Percentiles rank a stretch among this genome's conserved stretches.
Conservation (phyloP, 2,888 invertebrate species). For the Allolobophora icterica region DNA sequence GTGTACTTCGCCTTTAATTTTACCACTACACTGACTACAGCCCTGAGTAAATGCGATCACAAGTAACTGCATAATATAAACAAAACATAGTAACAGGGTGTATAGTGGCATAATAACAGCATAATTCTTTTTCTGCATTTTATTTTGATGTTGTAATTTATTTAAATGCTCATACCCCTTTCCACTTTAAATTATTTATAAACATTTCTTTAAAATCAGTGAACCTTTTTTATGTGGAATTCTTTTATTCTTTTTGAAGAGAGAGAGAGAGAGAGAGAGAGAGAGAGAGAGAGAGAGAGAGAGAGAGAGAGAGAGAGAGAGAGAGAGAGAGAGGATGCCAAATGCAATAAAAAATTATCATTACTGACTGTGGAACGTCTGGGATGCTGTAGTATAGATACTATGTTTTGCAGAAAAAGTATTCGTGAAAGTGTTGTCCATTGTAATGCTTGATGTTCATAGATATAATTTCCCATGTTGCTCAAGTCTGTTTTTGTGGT, state of each 20-base stretch:
- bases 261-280: not conserved
- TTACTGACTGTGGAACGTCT: too few species aligned
- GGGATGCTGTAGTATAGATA: too few species aligned
- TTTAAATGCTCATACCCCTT: not conserved
- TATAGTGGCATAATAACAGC: not conserved
- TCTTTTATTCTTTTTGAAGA: not conserved
- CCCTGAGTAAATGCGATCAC: not conserved
- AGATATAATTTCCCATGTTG: slow-evolving; percentile 1
- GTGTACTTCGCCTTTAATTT: too few species aligned
- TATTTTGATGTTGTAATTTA: not conserved
- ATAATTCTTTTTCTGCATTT: not conserved
- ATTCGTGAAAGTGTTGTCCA: not conserved
- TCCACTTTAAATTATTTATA: not conserved
- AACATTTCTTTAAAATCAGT: not conserved
- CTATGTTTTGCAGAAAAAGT: not conserved
- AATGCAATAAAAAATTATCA: not conserved
- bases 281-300: not conserved
- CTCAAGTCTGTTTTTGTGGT: slow-evolving; percentile 17
- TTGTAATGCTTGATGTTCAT: not conserved
- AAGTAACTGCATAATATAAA: not conserved
- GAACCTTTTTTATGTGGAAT: not conserved
- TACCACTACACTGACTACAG: too few species aligned
- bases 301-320: not conserved
- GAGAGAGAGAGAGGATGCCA: not conserved
- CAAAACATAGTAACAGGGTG: not conserved